Evolutionary conservation across 2,113 vertebrate genomes (phyloP), one percentile per base, ranked within the genome.

Genomic region (Microtus ochrogaster): DNA sequence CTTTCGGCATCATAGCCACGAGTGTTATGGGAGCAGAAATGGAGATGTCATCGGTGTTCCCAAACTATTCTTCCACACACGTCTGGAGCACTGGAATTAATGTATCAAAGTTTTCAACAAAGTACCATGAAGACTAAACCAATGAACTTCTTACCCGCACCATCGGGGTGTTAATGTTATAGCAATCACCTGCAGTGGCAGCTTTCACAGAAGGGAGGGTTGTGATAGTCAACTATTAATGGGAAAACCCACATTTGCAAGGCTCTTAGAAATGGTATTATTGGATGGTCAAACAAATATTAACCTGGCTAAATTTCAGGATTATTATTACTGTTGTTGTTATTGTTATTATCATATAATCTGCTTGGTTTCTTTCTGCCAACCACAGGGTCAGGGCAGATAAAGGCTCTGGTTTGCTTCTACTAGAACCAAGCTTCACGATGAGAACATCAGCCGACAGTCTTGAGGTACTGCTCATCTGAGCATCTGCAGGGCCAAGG

Each of bases 281-380:
- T 92, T 91, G 89, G 24, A 70, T 89, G 49, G 92, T 95, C 89
- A 66, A 96, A 92, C 28, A 97, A 86, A 81, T 81, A 76, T 30
- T 79, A 96, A 39, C 28, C 78, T 8, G 94, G 49, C 91, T 78
- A 97, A 97, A 97, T 90, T 30, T 73, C 68, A 90, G 77, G 26
- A 9, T 33, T 94, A 82, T 94, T 58, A 4, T 61, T 82, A 39
- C n/a, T 14, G 11, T 13, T 55, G 4, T 47, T 47, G 13, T 49
- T 12, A 6, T 21, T 61, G 79, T 61, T 61, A 3, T 41, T 61
- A 63, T 28, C 24, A 65, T 4, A 88, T 91, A 96, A 47, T 77
- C 86, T 94, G 63, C 96, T 95, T 83, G 70, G 96, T 95, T 83
- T 94, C 33, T 93, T 92, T 97, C 91, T 95, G 78, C 66, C 81